Percentiles rank a stretch among this genome's conserved stretches.
Conservation (phyloP, 2,888 invertebrate genomes). For the Tipula unca region DNA sequence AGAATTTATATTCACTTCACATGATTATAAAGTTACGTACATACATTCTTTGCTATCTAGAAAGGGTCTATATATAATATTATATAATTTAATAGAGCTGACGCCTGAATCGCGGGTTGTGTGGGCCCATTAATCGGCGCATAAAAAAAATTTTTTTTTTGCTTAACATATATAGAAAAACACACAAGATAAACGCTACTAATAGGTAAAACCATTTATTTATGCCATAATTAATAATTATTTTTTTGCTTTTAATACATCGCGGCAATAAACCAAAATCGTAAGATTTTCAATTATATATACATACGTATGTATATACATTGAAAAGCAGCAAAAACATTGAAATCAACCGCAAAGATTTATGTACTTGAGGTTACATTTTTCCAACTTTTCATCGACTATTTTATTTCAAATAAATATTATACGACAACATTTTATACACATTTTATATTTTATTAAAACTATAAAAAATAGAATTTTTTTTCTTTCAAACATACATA, state of each 20-base stretch:
- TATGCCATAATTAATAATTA: background rate
- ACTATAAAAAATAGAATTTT: background rate
- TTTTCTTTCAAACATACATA: background rate
- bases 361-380: background rate
- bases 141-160: background rate
- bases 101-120: background rate
- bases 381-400: slow-evolving; percentile 8
- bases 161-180: background rate
- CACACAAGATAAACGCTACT: background rate
- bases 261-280: background rate
- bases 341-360: background rate
- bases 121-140: background rate
- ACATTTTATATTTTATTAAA: background rate
- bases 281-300: background rate
- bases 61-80: too few species aligned
- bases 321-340: background rate
- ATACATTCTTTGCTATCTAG: too few species aligned
- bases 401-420: slow-evolving; percentile 14
- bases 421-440: slow-evolving; percentile 1
- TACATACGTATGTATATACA: too few species aligned
- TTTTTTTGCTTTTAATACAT: background rate
- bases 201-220: background rate
- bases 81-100: background rate
- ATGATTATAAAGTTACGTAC: too few species aligned
- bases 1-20: too few species aligned